A percentile compares a stretch with the other conserved stretches of the same genome.
Evolutionary conservation across 1,140 invertebrate species (phyloP).

Genomic region (Pseudomyrmex flavicornis): DNA sequence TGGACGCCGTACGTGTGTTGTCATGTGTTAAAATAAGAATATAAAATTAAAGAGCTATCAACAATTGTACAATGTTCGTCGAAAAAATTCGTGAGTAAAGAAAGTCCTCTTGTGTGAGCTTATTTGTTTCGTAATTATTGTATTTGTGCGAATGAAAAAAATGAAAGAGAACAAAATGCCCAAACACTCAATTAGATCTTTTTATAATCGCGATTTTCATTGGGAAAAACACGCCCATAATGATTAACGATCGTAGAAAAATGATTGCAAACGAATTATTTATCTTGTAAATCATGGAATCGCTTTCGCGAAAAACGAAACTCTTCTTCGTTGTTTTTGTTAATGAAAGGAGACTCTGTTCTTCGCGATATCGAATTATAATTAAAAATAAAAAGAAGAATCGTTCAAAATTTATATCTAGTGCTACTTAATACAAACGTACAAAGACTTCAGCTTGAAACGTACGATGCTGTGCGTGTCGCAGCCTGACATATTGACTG

Average conservation of each 20-base stretch:
- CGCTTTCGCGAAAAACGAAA: neutral
- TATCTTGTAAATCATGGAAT: neutral
- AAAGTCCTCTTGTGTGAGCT: conserved; percentile 26
- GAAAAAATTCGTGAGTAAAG: conserved; percentile 57
- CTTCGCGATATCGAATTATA: neutral
- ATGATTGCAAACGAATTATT: conserved; percentile 2
- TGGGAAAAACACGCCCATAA: conserved; percentile 1
- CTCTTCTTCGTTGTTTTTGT: conserved; percentile 15
- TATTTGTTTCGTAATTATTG: neutral
- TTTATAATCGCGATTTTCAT: too few relatives aligned
- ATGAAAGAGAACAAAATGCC: neutral
- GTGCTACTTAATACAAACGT: conserved; percentile 28
- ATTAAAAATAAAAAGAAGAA: conserved; percentile 14
- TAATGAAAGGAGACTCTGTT: conserved; percentile 20
- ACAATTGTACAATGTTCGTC: conserved; percentile 81
- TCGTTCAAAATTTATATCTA: conserved; percentile 19
- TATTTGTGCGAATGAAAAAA: conserved; percentile 15
- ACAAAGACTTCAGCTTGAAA: conserved; percentile 46
- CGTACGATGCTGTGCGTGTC: conserved; percentile 65
- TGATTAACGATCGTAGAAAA: neutral
- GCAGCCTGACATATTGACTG: conserved; percentile 49
- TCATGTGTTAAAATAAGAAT: conserved; percentile 76
- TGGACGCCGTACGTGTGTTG: conserved; percentile 37
- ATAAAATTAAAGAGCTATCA: conserved; percentile 83
- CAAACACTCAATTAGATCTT: neutral